A percentile compares a stretch with the other conserved stretches of the same genome.
phyloP scores from a whole-genome alignment of 2,797 vertebrate species.

The Rhynchonycteris naso region DNA sequence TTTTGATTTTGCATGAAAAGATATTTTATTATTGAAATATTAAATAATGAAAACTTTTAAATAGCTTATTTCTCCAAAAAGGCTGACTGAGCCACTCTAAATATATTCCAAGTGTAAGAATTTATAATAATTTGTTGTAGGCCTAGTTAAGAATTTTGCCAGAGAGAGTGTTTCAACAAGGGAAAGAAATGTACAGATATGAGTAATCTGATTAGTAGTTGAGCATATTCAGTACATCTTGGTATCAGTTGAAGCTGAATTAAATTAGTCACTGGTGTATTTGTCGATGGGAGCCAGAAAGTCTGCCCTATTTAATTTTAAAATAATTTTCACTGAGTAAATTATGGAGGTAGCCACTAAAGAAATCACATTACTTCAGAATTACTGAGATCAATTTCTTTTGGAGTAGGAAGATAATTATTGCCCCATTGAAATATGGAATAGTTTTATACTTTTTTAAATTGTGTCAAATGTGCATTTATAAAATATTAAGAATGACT shows the following conservation, averaged over 20 bases:
- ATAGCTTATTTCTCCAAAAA: neutral
- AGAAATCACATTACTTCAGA: slow-evolving; percentile 49
- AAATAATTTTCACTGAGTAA: slow-evolving; percentile 63
- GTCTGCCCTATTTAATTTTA: slow-evolving; percentile 65
- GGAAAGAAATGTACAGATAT: neutral
- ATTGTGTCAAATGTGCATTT: neutral
- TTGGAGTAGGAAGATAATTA: slow-evolving; percentile 12
- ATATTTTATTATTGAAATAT: neutral
- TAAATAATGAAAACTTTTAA: slow-evolving; percentile 19
- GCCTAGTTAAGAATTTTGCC: neutral
- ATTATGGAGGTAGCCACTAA: neutral
- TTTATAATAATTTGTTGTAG: neutral
- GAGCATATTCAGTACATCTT: slow-evolving; percentile 12
- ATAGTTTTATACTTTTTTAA: neutral
- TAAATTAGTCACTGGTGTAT: slow-evolving; percentile 58
- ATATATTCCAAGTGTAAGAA: neutral
- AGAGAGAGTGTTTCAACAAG: slow-evolving; percentile 25
- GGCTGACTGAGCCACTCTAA: neutral
- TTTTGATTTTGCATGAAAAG: slow-evolving; percentile 24
- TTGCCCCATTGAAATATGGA: slow-evolving; percentile 28
- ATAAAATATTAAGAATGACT: slow-evolving; percentile 15
- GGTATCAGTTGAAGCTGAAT: slow-evolving; percentile 56
- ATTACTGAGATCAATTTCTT: slow-evolving; percentile 63
- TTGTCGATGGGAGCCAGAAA: slow-evolving; percentile 66
- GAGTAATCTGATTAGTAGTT: slow-evolving; percentile 62